These are phyloP conservation scores for Haemorhous mexicanus DNA, from an alignment of 2,113 vertebrate species.

Conservation along the genomic window DNA sequence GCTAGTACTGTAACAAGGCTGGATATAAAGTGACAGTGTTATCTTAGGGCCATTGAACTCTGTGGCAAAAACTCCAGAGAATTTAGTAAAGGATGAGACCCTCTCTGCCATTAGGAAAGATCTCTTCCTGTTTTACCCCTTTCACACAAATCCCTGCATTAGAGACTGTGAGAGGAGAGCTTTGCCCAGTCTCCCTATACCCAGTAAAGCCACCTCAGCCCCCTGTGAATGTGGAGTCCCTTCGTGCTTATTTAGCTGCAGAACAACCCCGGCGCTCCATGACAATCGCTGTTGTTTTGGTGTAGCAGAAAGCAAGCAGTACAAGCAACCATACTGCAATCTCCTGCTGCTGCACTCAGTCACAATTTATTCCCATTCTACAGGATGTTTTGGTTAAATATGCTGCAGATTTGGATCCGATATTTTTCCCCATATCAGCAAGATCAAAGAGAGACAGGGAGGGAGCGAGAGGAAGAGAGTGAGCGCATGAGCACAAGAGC, in stretches of 20 bases:
- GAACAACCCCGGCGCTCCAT: not conserved
- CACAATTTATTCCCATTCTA: constrained; percentile 9
- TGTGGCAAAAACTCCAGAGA: not conserved
- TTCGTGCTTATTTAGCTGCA: not conserved
- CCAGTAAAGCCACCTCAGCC: not conserved
- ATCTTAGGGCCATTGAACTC: not conserved
- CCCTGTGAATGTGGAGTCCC: not conserved
- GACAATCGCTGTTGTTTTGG: not conserved
- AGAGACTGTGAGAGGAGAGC: not conserved
- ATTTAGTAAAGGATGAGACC: not conserved
- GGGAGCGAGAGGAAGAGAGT: not conserved
- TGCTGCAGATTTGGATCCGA: constrained; percentile 14
- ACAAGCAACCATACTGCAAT: not conserved
- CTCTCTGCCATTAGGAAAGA: not conserved
- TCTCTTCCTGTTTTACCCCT: not conserved
- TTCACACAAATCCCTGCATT: not conserved
- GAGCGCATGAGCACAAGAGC: not conserved
- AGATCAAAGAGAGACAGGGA: constrained; percentile 20
- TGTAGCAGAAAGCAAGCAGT: not conserved
- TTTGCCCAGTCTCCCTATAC: not conserved
- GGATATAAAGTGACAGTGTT: not conserved
- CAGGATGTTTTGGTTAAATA: constrained; percentile 36
- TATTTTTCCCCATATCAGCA: constrained; percentile 37
- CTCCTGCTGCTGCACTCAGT: not conserved
- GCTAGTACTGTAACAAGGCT: not conserved